Base-by-base conservation (phyloP, 2,888 invertebrate genomes). In the Athalia cordata region DNA sequence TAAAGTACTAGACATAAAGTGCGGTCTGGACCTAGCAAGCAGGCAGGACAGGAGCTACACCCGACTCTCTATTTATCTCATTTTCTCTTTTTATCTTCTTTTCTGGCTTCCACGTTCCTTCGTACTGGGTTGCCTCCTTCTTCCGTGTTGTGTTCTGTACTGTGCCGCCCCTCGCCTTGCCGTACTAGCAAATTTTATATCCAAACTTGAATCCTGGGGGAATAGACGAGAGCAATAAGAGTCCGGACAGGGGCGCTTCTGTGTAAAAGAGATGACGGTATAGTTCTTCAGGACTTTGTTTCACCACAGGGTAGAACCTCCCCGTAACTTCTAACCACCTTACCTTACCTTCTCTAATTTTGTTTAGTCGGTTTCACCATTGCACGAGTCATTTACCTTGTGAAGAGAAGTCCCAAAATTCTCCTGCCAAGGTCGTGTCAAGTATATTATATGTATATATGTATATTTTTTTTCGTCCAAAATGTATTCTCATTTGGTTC, bases 151-250 rank as follows among this genome's bases (percentile, higher is more conserved):
- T 65, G 45, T 62, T 1, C 29, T 29, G 29, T 29, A 29, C 29
- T 29, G 29, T 29, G 29, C 29, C 29, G 29, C 29, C 29, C 29
- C 29, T 29, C 2, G 1, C 29, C 29, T 29, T 29, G 52, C 64
- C 52, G n/a, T 64, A 7, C 52, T 70, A 47, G 77, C 43, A 68
- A 77, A 77, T 77, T 77, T 77, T 77, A 77, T 68, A 59, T 68
- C 61, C 67, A 62, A 77, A 77, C 70, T 77, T 62, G 68, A 43
- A 64, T 77, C 77, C 77, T 61, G 61, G 29, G 77, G 57, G 77
- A 72, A 47, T 3, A 72, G 59, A 72, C 72, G 45, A 47, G 59
- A 45, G 72, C 72, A 72, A 72, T 72, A 72, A 72, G 72, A 72
- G 8, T 59, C 72, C 47, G 59, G 59, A n/a, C 47, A 13, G 49